phyloP scores from a whole-genome alignment of 2,888 invertebrate species.

The Eilema griseolum region DNA sequence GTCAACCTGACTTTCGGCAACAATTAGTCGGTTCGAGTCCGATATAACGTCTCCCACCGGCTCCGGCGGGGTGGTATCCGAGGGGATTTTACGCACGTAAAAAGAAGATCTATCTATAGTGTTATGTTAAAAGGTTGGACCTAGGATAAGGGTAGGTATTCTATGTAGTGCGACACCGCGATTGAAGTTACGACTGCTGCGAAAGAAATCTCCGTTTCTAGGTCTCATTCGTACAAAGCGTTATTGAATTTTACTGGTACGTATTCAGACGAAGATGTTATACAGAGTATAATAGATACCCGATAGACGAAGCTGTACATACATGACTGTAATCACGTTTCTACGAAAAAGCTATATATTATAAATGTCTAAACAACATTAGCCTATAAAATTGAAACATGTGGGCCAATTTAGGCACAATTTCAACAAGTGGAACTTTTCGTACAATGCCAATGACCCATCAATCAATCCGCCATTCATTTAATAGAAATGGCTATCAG shows the following conservation, averaged over 20 bases:
- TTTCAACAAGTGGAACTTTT: conserved; percentile 62
- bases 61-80: too few relatives aligned
- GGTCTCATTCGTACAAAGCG: too few relatives aligned
- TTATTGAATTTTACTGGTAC: not conserved
- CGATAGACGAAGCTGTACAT: conserved; percentile 15
- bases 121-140: too few relatives aligned
- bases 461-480: conserved; percentile 65
- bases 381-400: conserved; percentile 39
- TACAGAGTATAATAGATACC: not conserved
- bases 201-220: not conserved
- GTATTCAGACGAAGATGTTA: not conserved
- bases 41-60: too few relatives aligned
- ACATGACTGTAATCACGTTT: conserved; percentile 32
- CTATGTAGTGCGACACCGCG: too few relatives aligned
- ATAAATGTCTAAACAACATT: conserved; percentile 39
- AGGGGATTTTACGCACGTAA: too few relatives aligned
- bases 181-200: not conserved
- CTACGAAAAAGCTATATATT: conserved; percentile 24
- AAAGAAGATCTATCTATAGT: too few relatives aligned
- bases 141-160: too few relatives aligned
- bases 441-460: conserved; percentile 65
- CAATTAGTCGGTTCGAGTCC: too few relatives aligned
- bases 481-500: conserved; percentile 57
- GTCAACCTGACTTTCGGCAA: too few relatives aligned
- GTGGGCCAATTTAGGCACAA: conserved; percentile 51